phyloP scores from a whole-genome alignment of 2,113 vertebrate genomes.

The Argyrosomus japonicus region DNA sequence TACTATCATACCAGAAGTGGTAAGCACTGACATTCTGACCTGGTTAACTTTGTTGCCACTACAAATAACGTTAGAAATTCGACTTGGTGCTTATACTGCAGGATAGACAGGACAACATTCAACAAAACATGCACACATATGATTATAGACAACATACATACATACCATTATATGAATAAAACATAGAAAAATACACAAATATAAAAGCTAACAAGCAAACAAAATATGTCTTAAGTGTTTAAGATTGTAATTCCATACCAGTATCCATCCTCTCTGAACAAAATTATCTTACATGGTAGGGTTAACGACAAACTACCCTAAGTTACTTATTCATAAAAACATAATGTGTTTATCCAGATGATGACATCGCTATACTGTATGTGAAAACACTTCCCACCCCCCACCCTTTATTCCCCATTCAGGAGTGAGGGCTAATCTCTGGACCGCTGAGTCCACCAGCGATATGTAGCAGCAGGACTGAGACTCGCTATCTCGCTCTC shows the following conservation, averaged over 20 bases:
- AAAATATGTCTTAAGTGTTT: neutral
- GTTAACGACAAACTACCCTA: neutral
- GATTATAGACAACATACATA: too few species aligned
- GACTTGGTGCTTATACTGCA: neutral
- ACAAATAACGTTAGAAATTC: too few species aligned
- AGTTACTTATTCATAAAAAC: conserved; percentile 2
- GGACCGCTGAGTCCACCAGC: conserved; percentile 63
- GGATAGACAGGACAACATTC: neutral
- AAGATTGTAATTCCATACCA: neutral
- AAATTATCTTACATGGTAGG: neutral
- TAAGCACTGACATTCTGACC: neutral
- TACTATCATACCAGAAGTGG: neutral
- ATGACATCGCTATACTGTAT: conserved; percentile 34
- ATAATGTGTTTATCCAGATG: conserved; percentile 23
- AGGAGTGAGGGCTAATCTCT: conserved; percentile 63
- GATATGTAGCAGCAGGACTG: conserved; percentile 60
- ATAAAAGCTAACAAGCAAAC: neutral
- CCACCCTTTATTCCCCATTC: conserved; percentile 24
- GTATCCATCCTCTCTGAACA: neutral
- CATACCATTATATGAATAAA: neutral
- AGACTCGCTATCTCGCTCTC: conserved; percentile 65
- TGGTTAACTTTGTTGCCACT: neutral
- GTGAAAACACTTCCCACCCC: conserved; percentile 1
- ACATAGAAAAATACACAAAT: neutral
- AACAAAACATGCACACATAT: neutral